Evolutionary conservation across 2,888 invertebrate genomes (phyloP).

Genomic region (Cheilosia scutellata): DNA sequence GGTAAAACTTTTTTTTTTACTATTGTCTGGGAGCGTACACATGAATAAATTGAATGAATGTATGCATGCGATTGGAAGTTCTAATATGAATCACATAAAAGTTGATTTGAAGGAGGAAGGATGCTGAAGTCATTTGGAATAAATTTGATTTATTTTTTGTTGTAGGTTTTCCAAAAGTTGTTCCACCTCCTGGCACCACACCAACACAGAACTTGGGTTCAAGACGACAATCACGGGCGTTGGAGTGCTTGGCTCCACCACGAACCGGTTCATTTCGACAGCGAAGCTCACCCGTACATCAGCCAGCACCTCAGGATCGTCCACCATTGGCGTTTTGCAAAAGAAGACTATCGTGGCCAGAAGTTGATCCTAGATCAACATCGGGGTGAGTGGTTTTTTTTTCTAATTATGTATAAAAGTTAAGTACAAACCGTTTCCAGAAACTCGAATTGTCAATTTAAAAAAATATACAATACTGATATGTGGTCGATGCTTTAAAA

Average conservation of each 20-base stretch:
- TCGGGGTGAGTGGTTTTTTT: constrained; percentile 88
- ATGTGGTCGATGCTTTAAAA: not conserved
- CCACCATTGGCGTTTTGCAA: constrained; percentile 91
- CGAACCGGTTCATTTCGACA: constrained; percentile 87
- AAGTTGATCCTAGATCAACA: constrained; percentile 92
- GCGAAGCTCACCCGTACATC: constrained; percentile 82
- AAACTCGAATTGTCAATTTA: no score
- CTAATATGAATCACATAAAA: constrained; percentile 4
- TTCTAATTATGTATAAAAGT: not conserved
- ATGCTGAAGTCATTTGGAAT: not conserved
- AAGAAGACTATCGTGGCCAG: constrained; percentile 92
- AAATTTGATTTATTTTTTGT: constrained; percentile 15
- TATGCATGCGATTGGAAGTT: constrained; percentile 10
- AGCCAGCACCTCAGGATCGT: constrained; percentile 86
- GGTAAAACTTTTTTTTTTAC: not conserved
- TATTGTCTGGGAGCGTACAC: not conserved
- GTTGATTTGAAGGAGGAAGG: not conserved
- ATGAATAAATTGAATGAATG: constrained; percentile 20
- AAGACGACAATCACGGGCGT: constrained; percentile 86
- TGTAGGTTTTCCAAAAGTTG: constrained; percentile 89
- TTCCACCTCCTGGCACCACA: constrained; percentile 88
- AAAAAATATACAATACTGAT: no score
- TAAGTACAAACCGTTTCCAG: no score
- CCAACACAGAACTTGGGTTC: constrained; percentile 81
- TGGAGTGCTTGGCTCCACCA: constrained; percentile 87